Evolutionary conservation across 2,888 invertebrate species (phyloP).

Genomic region (Temnothorax ravouxi): DNA sequence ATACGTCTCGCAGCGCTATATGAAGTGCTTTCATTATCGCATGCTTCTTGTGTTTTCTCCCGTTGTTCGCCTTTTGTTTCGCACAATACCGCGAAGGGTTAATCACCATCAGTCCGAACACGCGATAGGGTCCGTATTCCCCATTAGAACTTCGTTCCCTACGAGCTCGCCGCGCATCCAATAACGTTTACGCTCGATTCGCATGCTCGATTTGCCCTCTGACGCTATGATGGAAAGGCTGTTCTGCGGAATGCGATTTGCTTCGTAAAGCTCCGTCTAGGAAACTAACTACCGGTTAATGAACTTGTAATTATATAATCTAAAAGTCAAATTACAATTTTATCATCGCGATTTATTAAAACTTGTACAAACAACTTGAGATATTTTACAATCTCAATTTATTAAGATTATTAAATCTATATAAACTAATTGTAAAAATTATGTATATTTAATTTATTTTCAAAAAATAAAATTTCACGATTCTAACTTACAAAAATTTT

Average conservation of each 20-base stretch:
- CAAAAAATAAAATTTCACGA: not conserved
- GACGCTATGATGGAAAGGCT: constrained; percentile 8
- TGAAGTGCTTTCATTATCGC: constrained; percentile 72
- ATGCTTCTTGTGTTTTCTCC: constrained; percentile 65
- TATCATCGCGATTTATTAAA: not conserved
- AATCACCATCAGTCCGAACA: constrained; percentile 68
- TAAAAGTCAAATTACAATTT: not conserved
- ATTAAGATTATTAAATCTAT: not conserved
- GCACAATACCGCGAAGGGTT: constrained; percentile 73
- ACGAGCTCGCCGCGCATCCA: constrained; percentile 30
- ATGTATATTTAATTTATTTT: constrained; percentile 1
- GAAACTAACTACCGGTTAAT: not conserved
- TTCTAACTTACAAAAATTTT: not conserved
- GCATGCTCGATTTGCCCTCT: constrained; percentile 18
- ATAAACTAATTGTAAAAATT: not conserved
- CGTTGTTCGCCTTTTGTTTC: constrained; percentile 72
- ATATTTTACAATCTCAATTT: constrained; percentile 1
- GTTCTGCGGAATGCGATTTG: not conserved
- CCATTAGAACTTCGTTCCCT: constrained; percentile 62
- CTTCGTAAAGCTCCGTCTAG: not conserved
- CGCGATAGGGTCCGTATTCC: constrained; percentile 63
- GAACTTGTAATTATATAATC: not conserved
- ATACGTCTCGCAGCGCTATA: constrained; percentile 54
- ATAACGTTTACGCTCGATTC: constrained; percentile 30
- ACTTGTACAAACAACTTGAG: not conserved